phyloP scores from a whole-genome alignment of 2,888 invertebrate species.

The Hypselothyrea guttata region DNA sequence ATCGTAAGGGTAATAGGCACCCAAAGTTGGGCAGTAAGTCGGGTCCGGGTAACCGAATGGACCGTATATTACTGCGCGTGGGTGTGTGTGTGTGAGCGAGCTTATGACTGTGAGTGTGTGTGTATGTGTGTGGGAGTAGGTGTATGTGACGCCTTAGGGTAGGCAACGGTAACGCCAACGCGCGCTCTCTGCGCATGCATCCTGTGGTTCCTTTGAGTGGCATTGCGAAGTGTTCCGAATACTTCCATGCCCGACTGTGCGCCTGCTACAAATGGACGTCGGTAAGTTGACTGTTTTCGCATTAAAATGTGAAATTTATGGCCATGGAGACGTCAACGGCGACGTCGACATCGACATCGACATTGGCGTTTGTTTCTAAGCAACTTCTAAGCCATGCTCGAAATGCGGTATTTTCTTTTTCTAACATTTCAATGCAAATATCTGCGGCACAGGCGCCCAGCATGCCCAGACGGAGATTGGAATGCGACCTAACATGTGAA shows the following conservation, averaged over 20 bases:
- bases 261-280: constrained; percentile 80
- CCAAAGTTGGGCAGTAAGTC: constrained; percentile 75
- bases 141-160: no score
- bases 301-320: constrained; percentile 80
- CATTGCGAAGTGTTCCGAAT: no score
- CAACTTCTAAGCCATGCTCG: constrained; percentile 28
- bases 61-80: constrained; percentile 15
- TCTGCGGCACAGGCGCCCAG: constrained; percentile 79
- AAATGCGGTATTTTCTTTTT: constrained; percentile 63
- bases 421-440: constrained; percentile 81
- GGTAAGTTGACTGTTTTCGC: constrained; percentile 82
- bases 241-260: constrained; percentile 46
- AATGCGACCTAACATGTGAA: constrained; percentile 45
- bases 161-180: no score
- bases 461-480: constrained; percentile 57
- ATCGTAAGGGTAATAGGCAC: constrained; percentile 80
- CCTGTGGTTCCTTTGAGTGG: no score
- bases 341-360: constrained; percentile 11
- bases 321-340: constrained; percentile 23
- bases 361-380: not conserved
- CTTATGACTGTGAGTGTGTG: not conserved
- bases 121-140: constrained; percentile 8
- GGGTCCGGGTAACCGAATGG: constrained; percentile 37
- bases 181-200: constrained; percentile 55
- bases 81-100: not conserved